Base-by-base conservation (phyloP, 92 coral and sea anemone genomes). In the Pocillopora grandis region DNA sequence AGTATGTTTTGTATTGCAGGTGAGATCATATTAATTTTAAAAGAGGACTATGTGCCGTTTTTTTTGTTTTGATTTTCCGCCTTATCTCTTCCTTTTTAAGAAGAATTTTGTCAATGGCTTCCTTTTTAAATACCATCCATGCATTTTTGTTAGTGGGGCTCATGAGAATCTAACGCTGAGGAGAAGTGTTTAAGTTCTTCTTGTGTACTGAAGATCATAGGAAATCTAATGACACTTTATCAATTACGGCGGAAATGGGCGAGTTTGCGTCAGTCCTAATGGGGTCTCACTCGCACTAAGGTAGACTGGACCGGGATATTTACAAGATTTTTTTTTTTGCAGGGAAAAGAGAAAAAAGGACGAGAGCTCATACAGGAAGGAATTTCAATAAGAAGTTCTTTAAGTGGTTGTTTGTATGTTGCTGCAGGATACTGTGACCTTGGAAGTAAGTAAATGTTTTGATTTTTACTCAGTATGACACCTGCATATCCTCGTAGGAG, bases 401-500 rank as follows among this genome's bases (percentile, higher is more conserved):
- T 79, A 4, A 63, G 83, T 13, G 74, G 21, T 49, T 6, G 31
- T 19, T 18, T 79, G 12, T 79, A 65, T 37, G 37, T 52, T 3
- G 83, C 75, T 2, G 83, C 83, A 20, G 83, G 83, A 9, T 52
- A 52, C 49, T 79, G 83, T 66, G 83, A 79, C 56, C 83, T 79
- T 5, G 83, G 83, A 66, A 79, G 83, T 79, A 49, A 66, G 75
- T 65, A 20, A 9, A 69, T 14, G 18, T 36, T 52, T 79, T n/a
- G 27, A 12, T 14, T 19, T 2, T 16, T 10, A 72, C 14, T 73
- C 31, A 15, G 23, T 49, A 1, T 27, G 31, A 27, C 31, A 27
- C 31, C 31, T 21, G n/a, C 31, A 3, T 42, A 42, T 42, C 52
- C 8, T 7, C 8, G 52, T 42, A 42, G 52, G 52, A 42, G 52